Base-by-base conservation (phyloP, 1,140 invertebrate species). In the Neotoxoptera formosana region DNA sequence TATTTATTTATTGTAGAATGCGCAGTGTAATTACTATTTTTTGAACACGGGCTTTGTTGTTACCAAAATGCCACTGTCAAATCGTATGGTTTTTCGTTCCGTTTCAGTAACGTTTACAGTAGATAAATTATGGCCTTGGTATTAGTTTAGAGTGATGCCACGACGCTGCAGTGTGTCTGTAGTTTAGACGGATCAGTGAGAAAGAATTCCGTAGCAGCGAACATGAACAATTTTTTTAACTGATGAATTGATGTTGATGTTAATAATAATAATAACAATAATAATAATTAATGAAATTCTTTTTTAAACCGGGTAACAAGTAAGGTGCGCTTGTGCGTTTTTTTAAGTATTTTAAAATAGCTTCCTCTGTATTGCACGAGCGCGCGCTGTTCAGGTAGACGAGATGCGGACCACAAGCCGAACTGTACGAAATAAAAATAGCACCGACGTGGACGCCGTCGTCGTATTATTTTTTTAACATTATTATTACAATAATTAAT, bases 61-160 rank as follows among this genome's bases (percentile, higher is more conserved):
- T 84, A 48, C n/a, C 41, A 23, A 92, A 76, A 84, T n/a, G 45
- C 48, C 45, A 84, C 81, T 41, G 48, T 93, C 48, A 21, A 51
- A 84, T 86, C 17, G 91, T 86, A 36, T 25, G 21, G 34, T 83
- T 91, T 91, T 92, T 56, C 81, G 91, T 86, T 93, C 91, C 91
- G 91, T 93, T 93, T 93, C 91, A 93, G 91, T 93, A 84, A 81
- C 47, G 47, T 92, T 92, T 92, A 83, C 90, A 91, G 67, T 91
- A 92, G 45, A 92, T 92, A 83, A 86, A 91, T 91, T 83, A 53
- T 53, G 47, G 76, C 91, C 91, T 92, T 92, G 91, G 91, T 51
- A 45, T 60, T 90, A 90, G 25, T 30, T 41, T 67, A 76, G 14
- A 45, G 25, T 30, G 11, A 2, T 90, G 89, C n/a, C 41, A 90